These are phyloP conservation scores for Tiliqua scincoides DNA, from an alignment of 2,113 vertebrate genomes.

Conservation along the genomic window DNA sequence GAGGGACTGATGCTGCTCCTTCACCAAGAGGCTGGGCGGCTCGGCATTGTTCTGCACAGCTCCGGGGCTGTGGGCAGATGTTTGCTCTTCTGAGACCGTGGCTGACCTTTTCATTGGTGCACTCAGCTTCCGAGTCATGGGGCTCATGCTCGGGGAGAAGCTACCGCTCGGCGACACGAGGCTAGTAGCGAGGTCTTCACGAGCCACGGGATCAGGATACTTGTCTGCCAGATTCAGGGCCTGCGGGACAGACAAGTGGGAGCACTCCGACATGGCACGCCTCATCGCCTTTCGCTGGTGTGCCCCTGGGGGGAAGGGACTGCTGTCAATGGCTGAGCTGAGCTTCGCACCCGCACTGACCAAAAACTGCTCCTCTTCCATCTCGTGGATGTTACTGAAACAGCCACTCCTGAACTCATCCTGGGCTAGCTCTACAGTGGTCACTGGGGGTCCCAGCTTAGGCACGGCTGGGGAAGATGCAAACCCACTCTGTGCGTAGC, in stretches of 20 bases:
- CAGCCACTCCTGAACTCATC: conserved; percentile 59
- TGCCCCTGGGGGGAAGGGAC: conserved; percentile 70
- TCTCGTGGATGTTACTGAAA: background rate
- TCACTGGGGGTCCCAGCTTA: conserved; percentile 58
- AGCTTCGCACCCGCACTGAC: conserved; percentile 67
- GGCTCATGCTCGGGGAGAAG: conserved; percentile 52
- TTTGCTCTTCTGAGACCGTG: conserved; percentile 86
- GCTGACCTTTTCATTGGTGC: conserved; percentile 84
- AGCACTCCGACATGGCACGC: conserved; percentile 93
- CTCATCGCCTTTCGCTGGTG: conserved; percentile 90
- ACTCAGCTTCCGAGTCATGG: conserved; percentile 69
- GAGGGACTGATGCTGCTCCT: conserved; percentile 23
- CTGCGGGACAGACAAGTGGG: conserved; percentile 90
- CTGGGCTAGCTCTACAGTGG: conserved; percentile 75
- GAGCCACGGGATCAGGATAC: conserved; percentile 80
- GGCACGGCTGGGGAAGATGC: background rate
- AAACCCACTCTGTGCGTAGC: conserved; percentile 49
- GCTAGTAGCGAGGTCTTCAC: conserved; percentile 66
- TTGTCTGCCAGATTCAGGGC: conserved; percentile 87
- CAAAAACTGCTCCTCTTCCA: conserved; percentile 52
- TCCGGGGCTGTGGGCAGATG: conserved; percentile 13
- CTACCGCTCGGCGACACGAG: conserved; percentile 62
- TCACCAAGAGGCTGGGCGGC: conserved; percentile 31
- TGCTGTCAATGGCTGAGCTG: conserved; percentile 69
- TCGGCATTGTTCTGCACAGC: conserved; percentile 7